Evolutionary conservation across 2,113 vertebrate genomes (phyloP).

Genomic region (Takifugu flavidus): DNA sequence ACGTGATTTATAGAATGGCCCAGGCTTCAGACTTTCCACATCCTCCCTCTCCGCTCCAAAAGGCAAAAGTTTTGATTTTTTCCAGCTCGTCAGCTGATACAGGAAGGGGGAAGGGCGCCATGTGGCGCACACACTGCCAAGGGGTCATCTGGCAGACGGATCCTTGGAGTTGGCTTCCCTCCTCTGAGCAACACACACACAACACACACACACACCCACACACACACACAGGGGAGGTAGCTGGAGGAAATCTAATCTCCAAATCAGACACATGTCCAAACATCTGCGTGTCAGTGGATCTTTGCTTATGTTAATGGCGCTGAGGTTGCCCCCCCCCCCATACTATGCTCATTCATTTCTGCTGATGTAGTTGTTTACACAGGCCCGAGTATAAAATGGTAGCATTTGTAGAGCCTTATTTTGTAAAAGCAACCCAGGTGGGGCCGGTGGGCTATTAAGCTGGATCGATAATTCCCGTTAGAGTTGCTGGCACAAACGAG

Average conservation of each 20-base stretch:
- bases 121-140: constrained; percentile 20
- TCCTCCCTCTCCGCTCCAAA: background rate
- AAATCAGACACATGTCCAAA: constrained; percentile 51
- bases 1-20: constrained; percentile 39
- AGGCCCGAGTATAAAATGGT: constrained; percentile 8
- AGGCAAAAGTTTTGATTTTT: constrained; percentile 28
- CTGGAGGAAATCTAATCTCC: constrained; percentile 48
- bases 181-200: constrained; percentile 4
- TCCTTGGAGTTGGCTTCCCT: constrained; percentile 42
- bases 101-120: constrained; percentile 19
- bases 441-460: constrained; percentile 28
- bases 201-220: constrained; percentile 1
- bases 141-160: constrained; percentile 63
- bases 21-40: constrained; percentile 35
- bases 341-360: constrained; percentile 19
- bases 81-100: constrained; percentile 49
- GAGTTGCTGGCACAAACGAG: constrained; percentile 50
- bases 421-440: background rate
- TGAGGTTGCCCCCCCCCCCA: constrained; percentile 10
- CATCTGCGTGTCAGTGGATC: constrained; percentile 48
- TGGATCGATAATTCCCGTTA: constrained; percentile 51
- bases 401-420: background rate
- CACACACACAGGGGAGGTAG: constrained; percentile 7
- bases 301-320: constrained; percentile 40
- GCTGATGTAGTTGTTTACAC: constrained; percentile 24